These are phyloP conservation scores for Trinectes maculatus DNA, from an alignment of 2,113 vertebrate genomes.

Conservation along the genomic window DNA sequence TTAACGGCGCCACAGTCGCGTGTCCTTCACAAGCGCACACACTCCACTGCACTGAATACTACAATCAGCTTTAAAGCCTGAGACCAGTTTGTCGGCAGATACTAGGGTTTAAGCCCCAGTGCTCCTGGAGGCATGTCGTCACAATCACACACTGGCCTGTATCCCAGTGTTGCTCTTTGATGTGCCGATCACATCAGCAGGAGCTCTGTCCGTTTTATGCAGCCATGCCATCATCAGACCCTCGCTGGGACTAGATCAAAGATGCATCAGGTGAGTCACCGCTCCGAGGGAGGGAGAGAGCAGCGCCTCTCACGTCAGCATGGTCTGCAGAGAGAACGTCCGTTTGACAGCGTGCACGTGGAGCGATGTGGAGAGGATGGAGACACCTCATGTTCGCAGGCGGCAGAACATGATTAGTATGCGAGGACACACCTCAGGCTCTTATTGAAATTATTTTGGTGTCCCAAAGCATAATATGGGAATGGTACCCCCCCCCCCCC, in stretches of 20 bases:
- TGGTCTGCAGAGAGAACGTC: constrained; percentile 48
- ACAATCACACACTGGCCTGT: constrained; percentile 6
- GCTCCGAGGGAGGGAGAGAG: constrained; percentile 50
- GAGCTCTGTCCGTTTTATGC: constrained; percentile 41
- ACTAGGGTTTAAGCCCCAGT: not conserved
- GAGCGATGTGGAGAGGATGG: not conserved
- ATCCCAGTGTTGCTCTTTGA: constrained; percentile 48
- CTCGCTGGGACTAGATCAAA: constrained; percentile 70
- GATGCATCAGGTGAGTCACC: constrained; percentile 78
- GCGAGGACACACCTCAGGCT: constrained; percentile 1
- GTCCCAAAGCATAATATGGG: too few species aligned
- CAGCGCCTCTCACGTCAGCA: constrained; percentile 63
- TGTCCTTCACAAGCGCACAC: not conserved
- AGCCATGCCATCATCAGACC: constrained; percentile 58
- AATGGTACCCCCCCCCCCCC: not conserved
- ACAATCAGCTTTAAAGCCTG: not conserved
- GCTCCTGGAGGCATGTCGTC: constrained; percentile 4
- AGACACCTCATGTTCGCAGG: not conserved
- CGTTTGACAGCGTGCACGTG: not conserved
- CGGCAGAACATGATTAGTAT: constrained; percentile 11
- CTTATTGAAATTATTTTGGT: not conserved
- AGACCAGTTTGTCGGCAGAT: constrained; percentile 16
- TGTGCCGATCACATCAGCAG: constrained; percentile 55
- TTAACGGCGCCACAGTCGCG: too few species aligned
- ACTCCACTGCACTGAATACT: not conserved